A percentile compares a stretch with the other conserved stretches of the same genome.
Conservation (phyloP, 1,140 invertebrate genomes). For the Ylistrum balloti region DNA sequence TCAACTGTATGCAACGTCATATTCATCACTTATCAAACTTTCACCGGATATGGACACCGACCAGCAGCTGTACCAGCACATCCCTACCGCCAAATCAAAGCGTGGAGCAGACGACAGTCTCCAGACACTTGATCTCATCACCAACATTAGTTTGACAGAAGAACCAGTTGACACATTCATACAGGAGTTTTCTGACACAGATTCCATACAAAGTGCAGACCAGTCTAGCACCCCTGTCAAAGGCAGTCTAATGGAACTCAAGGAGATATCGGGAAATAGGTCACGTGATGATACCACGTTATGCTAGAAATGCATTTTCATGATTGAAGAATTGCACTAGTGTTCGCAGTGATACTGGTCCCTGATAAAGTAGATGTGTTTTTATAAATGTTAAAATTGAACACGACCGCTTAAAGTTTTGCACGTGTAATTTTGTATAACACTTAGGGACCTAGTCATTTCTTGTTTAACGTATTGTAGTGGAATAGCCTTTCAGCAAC, state of each 20-base stretch:
- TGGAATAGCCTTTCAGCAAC: no score
- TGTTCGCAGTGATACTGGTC: no score
- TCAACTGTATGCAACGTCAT: conserved; percentile 70
- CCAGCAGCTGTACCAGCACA: conserved; percentile 73
- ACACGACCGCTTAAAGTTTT: no score
- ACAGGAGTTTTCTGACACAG: conserved; percentile 65
- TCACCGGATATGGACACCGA: conserved; percentile 74
- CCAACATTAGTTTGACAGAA: conserved; percentile 75
- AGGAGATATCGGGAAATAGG: conserved; percentile 49
- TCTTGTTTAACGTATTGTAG: no score
- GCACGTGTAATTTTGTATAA: no score
- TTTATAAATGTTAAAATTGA: no score
- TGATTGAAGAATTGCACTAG: no score
- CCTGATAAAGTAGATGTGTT: no score
- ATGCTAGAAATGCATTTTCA: no score
- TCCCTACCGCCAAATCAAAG: conserved; percentile 68
- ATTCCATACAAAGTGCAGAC: conserved; percentile 68
- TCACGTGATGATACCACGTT: not conserved
- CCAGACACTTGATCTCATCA: conserved; percentile 74
- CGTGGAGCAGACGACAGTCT: conserved; percentile 66
- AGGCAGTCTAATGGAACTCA: conserved; percentile 68
- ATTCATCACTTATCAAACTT: conserved; percentile 75
- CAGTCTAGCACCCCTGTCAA: conserved; percentile 51
- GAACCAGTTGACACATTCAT: conserved; percentile 69
- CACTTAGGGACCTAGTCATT: no score